Base-by-base conservation (phyloP, 2,888 invertebrate species). In the Helicoverpa assulta region DNA sequence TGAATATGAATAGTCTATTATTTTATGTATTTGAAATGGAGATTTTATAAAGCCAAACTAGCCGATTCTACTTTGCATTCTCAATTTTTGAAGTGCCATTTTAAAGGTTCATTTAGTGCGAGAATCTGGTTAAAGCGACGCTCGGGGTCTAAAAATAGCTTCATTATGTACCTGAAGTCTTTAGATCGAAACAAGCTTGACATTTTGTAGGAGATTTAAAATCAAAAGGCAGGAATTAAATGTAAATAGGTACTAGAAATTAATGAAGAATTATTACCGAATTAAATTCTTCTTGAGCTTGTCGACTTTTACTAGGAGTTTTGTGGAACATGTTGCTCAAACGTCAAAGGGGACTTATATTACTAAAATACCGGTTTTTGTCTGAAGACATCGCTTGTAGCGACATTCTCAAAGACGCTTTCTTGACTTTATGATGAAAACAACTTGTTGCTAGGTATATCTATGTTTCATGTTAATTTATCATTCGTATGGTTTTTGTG, bases 1-100 rank as follows among this genome's bases (percentile, higher is more conserved):
- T 16, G 47, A 47, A 47, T 47, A 47, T 70, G 69, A 81, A 80
- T 80, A 66, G 66, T 82, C 82, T 81, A 74, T 79, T n/a, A n/a
- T n/a, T n/a, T 69, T 80, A 80, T 76, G 62, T 77, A 70, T 66
- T 69, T 60, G n/a, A 66, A 77, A 73, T 65, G 61, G 62, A 65
- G 57, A 74, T 76, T 73, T 76, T 67, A 81, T 72, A 72, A 78
- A 68, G 66, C 33, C 62, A 60, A 70, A 55, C 37, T 56, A 59
- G 51, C 21, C 47, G 50, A 70, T 60, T 52, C 50, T 68, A 61
- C 65, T 70, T 76, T 73, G 65, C 65, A 64, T 72, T 51, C 57
- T 66, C 67, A 65, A 26, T 76, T 76, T 79, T 59, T 55, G 57
- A 51, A 65, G 75, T 60, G 59, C 59, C 62, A 68, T 68, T 26